phyloP scores from a whole-genome alignment of 2,797 vertebrate genomes.

The Melanotaenia maccullochi region DNA sequence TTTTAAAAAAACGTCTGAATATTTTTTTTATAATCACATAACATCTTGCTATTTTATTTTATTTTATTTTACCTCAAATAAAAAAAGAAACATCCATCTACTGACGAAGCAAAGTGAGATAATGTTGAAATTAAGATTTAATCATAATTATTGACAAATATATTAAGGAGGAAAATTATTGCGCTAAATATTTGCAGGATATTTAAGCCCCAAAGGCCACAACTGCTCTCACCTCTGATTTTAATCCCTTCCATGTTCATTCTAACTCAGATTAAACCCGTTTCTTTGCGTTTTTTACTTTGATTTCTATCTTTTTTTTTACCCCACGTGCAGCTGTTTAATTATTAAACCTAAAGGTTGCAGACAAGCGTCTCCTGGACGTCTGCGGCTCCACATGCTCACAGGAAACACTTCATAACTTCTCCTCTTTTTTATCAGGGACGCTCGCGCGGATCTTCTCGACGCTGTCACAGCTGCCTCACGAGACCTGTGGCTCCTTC shows the following conservation, averaged over 20 bases:
- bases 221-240: slow-evolving; percentile 4
- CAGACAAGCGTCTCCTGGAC: not conserved
- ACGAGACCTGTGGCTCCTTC: slow-evolving; percentile 39
- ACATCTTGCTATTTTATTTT: too few relatives aligned
- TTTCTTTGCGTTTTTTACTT: not conserved
- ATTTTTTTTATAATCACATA: too few relatives aligned
- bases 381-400: not conserved
- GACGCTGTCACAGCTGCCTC: slow-evolving; percentile 65
- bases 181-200: not conserved
- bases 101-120: too few relatives aligned
- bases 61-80: too few relatives aligned
- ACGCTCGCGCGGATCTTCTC: not conserved
- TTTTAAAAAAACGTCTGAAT: too few relatives aligned
- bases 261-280: slow-evolving; percentile 14
- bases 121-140: too few relatives aligned
- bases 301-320: not conserved
- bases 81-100: too few relatives aligned
- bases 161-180: too few relatives aligned
- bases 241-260: slow-evolving; percentile 12
- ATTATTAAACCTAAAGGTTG: not conserved
- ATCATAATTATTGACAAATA: too few relatives aligned
- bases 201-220: not conserved
- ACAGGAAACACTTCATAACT: slow-evolving; percentile 27
- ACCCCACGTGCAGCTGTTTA: not conserved
- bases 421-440: slow-evolving; percentile 1